Base-by-base conservation (phyloP, 2,797 vertebrate species). In the Kryptolebias ocellatus region DNA sequence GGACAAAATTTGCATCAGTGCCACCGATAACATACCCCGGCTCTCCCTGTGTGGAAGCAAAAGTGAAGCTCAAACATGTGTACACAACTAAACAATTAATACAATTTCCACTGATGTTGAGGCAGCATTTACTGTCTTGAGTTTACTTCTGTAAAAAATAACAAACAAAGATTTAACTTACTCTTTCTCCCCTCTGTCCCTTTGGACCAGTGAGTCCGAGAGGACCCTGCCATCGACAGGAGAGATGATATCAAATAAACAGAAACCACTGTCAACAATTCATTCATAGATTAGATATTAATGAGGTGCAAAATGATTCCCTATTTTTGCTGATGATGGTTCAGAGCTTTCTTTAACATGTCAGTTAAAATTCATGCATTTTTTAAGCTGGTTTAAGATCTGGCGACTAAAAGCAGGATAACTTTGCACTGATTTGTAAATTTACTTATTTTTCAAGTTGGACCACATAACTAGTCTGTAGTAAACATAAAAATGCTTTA, bases 141-240 rank as follows among this genome's bases (percentile, higher is more conserved):
- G 39, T 12, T 12, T 12, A 42, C 11, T 42, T 42, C 39, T 42
- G 11, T 12, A 42, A 42, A 3, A 42, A 42, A 42, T 12, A 42
- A 5, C 39, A 12, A 42, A 3, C 9, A 7, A 8, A 3, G n/a
- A n/a, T 44, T 16, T 10, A 62, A 93, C 95, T 92, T 79, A 96
- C 96, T 81, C 95, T 94, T 63, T 96, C 95, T 80, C 96, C 96
- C 91, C 96, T 95, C 18, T 95, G 95, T 31, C 96, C 96, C 1
- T 86, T 93, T 28, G 88, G 79, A 80, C 96, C 96, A 8, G 95
- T 79, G 45, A 81, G 74, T 28, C 96, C 96, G 3, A 89, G 90
- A 55, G 72, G 81, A 10, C 96, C 96, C 96, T 97, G 72, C 7
- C 67, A 86, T 17, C 29, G 16, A 59, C 51, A 65, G 24, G 39